Evolutionary conservation across 2,113 vertebrate genomes (phyloP).

Genomic region (Podiceps cristatus): DNA sequence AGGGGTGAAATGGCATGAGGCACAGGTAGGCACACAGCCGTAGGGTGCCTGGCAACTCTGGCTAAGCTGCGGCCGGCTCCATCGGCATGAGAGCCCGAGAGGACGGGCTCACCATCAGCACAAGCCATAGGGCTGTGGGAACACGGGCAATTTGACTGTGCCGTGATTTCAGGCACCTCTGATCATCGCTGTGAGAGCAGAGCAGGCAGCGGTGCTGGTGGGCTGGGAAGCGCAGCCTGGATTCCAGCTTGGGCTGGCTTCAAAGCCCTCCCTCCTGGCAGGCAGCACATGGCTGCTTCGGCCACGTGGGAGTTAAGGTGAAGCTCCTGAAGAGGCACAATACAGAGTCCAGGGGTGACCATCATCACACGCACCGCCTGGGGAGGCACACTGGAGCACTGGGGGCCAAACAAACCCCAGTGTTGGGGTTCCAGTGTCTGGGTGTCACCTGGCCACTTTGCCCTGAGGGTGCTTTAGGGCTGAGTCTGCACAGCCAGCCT

Average conservation of each 20-base stretch:
- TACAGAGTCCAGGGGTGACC: neutral
- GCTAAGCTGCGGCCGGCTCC: neutral
- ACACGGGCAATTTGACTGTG: neutral
- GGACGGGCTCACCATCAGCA: neutral
- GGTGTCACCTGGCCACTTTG: neutral
- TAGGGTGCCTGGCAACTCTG: neutral
- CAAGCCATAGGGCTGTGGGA: neutral
- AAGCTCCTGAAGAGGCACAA: neutral
- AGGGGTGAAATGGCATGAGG: neutral
- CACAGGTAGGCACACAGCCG: neutral
- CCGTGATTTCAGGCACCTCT: neutral
- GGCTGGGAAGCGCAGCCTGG: neutral
- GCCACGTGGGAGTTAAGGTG: neutral
- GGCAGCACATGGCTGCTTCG: neutral
- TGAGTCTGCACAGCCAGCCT: neutral
- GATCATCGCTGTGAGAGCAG: rapidly evolving
- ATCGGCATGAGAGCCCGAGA: neutral
- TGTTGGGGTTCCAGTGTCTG: neutral
- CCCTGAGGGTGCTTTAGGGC: neutral
- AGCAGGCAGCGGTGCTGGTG: neutral
- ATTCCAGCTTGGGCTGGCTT: neutral
- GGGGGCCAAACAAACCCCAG: neutral
- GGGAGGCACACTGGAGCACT: neutral
- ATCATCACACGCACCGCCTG: neutral
- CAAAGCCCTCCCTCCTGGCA: neutral